These are phyloP conservation scores for Lottia scabra DNA, from an alignment of 2,888 invertebrate species.

Conservation along the genomic window DNA sequence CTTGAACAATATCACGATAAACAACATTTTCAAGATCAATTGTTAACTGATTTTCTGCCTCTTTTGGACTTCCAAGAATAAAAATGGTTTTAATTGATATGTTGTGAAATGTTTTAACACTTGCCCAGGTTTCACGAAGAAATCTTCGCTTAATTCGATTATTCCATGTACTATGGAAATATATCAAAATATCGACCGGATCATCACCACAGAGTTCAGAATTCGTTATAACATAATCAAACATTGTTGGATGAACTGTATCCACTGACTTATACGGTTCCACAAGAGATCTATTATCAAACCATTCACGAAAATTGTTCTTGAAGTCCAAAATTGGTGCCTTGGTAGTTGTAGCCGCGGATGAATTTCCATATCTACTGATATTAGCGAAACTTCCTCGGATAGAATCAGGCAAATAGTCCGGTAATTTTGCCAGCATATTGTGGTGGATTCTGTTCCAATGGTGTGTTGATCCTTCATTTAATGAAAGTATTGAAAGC, in stretches of 20 bases:
- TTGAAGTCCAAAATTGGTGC: neutral
- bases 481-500: neutral
- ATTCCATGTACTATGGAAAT: constrained; percentile 40
- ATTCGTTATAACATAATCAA: neutral
- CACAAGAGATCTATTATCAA: neutral
- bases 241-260: neutral
- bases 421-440: neutral
- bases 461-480: neutral
- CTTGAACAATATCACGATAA: constrained; percentile 42
- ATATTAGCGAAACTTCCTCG: neutral
- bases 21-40: constrained; percentile 40
- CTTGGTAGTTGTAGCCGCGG: neutral
- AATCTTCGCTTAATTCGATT: constrained; percentile 33
- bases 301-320: neutral
- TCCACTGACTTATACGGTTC: neutral
- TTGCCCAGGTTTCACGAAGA: constrained; percentile 45
- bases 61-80: constrained; percentile 36
- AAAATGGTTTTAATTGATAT: constrained; percentile 34
- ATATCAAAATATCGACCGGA: constrained; percentile 36
- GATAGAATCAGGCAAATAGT: neutral
- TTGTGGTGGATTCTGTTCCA: neutral
- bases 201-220: constrained; percentile 8
- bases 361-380: neutral
- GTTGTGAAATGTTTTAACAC: constrained; percentile 22
- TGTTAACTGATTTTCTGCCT: constrained; percentile 33